Percentiles rank a stretch among this genome's conserved stretches.
Evolutionary conservation across 2,888 invertebrate genomes (phyloP).

Genomic region (Clepsis dumicolana): DNA sequence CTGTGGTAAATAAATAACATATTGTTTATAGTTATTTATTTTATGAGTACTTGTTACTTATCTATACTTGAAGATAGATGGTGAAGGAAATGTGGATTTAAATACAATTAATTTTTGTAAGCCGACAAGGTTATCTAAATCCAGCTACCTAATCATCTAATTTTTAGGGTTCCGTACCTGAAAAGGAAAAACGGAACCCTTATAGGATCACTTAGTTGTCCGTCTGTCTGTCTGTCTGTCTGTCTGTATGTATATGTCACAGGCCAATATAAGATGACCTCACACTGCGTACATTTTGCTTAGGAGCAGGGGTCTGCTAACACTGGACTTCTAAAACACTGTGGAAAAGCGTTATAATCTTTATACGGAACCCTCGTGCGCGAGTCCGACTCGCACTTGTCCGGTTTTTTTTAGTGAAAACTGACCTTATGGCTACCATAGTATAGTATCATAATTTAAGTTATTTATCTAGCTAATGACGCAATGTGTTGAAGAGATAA

Average conservation of each 20-base stretch:
- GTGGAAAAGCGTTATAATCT: no score
- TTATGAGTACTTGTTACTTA: not conserved
- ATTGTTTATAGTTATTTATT: not conserved
- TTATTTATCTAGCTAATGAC: constrained; percentile 28
- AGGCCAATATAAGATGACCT: no score
- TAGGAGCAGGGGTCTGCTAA: no score
- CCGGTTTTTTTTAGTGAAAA: constrained; percentile 2
- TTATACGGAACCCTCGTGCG: no score
- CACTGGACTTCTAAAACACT: no score
- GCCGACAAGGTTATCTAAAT: constrained; percentile 34
- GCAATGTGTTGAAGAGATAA: constrained; percentile 25
- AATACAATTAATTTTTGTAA: constrained; percentile 26
- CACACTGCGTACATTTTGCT: no score
- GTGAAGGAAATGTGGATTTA: constrained; percentile 26
- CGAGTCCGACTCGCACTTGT: no score
- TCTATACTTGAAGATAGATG: constrained; percentile 7
- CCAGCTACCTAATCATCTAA: constrained; percentile 32
- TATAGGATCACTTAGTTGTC: no score
- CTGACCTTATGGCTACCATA: not conserved
- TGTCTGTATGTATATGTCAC: no score
- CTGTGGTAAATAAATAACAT: not conserved
- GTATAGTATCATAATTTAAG: constrained; percentile 12
- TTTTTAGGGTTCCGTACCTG: no score
- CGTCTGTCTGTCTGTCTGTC: no score
- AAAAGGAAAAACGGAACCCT: no score